Base-by-base conservation (phyloP, 2,113 vertebrate species). In the Macheiramphus alcinus region DNA sequence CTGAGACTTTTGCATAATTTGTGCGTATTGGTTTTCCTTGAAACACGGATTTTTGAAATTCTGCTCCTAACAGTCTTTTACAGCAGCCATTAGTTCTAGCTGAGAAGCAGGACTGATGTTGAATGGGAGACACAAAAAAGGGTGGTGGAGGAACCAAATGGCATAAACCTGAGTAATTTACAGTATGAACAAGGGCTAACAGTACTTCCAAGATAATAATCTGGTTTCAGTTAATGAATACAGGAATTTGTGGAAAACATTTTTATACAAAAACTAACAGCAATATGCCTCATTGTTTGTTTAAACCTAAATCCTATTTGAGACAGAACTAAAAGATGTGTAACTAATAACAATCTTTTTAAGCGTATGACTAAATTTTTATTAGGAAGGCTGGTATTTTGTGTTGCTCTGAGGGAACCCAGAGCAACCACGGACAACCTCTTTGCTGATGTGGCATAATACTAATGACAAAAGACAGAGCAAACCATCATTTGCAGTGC, bases 401-500 rank as follows among this genome's bases (percentile, higher is more conserved):
- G 12, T 40, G 8, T 48, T 61, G 48, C 40, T 90, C 25, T 74
- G 20, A 78, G 31, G 34, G 31, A 80, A 91, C 21, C 4, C 62
- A 42, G 36, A 85, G 12, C 31, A 86, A 34, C 36, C 9, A 65
- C 0, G 0, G n/a, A 26, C 56, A 75, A 47, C 55, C 12, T 61
- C 40, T 75, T 59, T 13, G 7, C 27, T 82, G 74, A 73, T 22
- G 17, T 21, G 19, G 27, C 13, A 1, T 48, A 72, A 68, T 9
- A 40, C 38, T 48, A 65, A 65, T 6, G 20, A 80, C n/a, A 88
- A 58, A 88, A 73, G 34, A n/a, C 34, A 80, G 0, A 47, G 38
- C 9, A 71, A 79, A 34, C 16, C 26, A 17, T 19, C 27, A 25
- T 34, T 56, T 58, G 26, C 13, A 42, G 11, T 13, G 6, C 14